These are phyloP conservation scores for Scolopax bukidnonensis DNA, from an alignment of 2,797 vertebrate genomes.

Conservation along the genomic window DNA sequence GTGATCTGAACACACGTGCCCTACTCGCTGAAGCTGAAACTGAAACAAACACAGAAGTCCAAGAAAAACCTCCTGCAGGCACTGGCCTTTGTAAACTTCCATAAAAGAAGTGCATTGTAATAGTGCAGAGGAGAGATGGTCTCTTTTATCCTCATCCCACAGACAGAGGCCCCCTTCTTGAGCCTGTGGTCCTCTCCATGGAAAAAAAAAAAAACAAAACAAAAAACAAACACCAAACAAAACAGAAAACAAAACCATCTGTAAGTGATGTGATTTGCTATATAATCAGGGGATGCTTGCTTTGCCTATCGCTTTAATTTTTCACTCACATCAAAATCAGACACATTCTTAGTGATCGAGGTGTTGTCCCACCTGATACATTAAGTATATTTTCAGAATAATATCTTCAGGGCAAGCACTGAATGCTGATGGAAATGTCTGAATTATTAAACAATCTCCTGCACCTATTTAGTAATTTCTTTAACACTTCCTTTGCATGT, in stretches of 20 bases:
- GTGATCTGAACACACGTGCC: not conserved
- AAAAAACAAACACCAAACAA: too few species aligned
- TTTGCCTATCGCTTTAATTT: not conserved
- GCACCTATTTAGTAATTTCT: not conserved
- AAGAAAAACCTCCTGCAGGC: not conserved
- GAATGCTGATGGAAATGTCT: not conserved
- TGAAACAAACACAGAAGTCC: not conserved
- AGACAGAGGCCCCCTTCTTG: not conserved
- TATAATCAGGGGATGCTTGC: not conserved
- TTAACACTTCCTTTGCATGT: not conserved
- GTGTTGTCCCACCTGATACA: not conserved
- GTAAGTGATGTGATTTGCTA: not conserved
- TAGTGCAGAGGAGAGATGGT: not conserved
- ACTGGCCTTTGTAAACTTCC: not conserved
- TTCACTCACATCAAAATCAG: not conserved
- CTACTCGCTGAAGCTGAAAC: not conserved
- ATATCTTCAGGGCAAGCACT: not conserved
- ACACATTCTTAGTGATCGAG: not conserved
- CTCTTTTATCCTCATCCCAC: not conserved
- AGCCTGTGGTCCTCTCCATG: not conserved
- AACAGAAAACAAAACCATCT: not conserved
- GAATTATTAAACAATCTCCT: not conserved
- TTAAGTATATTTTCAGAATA: not conserved
- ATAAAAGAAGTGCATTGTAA: not conserved
- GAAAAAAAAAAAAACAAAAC: not conserved